Base-by-base conservation (phyloP, 2,113 vertebrate species). In the Donacobius atricapilla region DNA sequence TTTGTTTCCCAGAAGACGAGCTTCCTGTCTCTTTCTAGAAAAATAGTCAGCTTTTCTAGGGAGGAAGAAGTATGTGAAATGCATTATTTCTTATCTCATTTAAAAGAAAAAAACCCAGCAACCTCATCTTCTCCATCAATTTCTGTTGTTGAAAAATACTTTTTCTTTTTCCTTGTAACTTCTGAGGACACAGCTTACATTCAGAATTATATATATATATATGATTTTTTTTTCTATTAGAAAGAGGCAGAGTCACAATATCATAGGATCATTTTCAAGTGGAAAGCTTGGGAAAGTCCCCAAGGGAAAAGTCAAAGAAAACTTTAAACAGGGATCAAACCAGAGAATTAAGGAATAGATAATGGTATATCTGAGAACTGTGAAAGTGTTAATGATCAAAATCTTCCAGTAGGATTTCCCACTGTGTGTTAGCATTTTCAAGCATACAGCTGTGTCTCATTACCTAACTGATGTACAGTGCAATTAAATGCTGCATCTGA, bases 371-470 rank as follows among this genome's bases (percentile, higher is more conserved):
- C 37, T 85, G 58, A 95, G 79, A 93, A 66, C 51, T 68, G 45
- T 35, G 25, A 3, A 86, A 92, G 70, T 56, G 64, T 83, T 80
- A 86, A 70, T 93, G 87, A 88, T 47, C 64, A 81, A 51, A 58
- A 56, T 83, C 63, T 90, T 83, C 35, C 51, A 88, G 47, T 63
- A 94, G 53, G 51, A 64, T 95, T 94, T 94, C 72, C 79, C 76
- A 75, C 60, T 94, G 83, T 0, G 3, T 56, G 75, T 77, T 90
- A 31, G 66, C 77, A n/a, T 95, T 94, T 90, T 77, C 39, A 72
- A 50, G 37, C 24, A 2, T 83, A n/a, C 68, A 89, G 28, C 76
- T 93, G 82, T 81, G 85, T 77, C 71, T 83, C 51, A 81, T 95
- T 90, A 60, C 47, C 44, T 83, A 45, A 78, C 78, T 78, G 66